Conservation (phyloP, 2,113 vertebrate genomes). For the Nicator chloris region DNA sequence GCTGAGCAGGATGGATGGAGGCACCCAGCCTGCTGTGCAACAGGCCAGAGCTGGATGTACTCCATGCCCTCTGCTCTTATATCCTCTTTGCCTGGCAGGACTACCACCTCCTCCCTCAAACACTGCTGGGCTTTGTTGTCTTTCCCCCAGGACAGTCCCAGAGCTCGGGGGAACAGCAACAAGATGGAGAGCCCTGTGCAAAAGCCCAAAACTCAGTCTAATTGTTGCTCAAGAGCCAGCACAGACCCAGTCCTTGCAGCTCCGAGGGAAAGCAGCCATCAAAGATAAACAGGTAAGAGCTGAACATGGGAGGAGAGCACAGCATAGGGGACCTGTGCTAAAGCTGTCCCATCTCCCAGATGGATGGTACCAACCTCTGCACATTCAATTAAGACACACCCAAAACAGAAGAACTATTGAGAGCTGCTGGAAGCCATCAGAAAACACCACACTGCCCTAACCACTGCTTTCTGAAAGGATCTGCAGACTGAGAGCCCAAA, state of each 20-base stretch:
- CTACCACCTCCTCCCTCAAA: not conserved
- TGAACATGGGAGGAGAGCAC: not conserved
- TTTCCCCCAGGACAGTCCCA: not conserved
- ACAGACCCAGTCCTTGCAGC: not conserved
- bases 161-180: fast-evolving
- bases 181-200: not conserved
- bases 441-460: not conserved
- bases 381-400: not conserved
- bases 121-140: not conserved
- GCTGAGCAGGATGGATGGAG: not conserved
- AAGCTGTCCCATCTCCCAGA: not conserved
- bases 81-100: not conserved
- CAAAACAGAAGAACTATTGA: not conserved
- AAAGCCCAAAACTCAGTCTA: not conserved
- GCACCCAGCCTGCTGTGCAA: not conserved
- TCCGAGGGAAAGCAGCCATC: not conserved
- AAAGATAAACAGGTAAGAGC: not conserved
- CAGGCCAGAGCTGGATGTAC: not conserved
- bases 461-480: not conserved
- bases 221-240: not conserved
- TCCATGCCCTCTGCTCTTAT: not conserved
- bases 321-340: not conserved
- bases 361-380: not conserved
- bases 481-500: not conserved
- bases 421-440: not conserved